Evolutionary conservation across 2,113 vertebrate genomes (phyloP).

Genomic region (Carassius auratus): DNA sequence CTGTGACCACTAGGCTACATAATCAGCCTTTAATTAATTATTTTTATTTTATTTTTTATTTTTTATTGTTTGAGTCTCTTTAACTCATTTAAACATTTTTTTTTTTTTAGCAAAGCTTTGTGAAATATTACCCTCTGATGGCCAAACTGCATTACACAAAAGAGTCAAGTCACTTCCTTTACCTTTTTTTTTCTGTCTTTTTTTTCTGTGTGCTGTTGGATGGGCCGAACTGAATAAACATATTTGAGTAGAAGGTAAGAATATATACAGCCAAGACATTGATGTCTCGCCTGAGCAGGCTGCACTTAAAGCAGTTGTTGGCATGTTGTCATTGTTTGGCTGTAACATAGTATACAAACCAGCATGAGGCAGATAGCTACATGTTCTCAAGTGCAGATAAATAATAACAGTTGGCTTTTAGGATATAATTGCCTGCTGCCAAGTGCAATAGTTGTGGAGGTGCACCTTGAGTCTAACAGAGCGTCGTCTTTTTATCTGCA

Average conservation of each 20-base stretch:
- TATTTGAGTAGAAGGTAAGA: constrained; percentile 90
- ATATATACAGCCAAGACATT: constrained; percentile 31
- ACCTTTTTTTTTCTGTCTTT: constrained; percentile 56
- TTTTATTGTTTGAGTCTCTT: too few relatives aligned
- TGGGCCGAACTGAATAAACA: constrained; percentile 80
- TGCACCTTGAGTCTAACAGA: background rate
- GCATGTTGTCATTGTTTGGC: constrained; percentile 37
- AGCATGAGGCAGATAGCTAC: constrained; percentile 25
- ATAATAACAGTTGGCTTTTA: background rate
- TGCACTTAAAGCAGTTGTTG: background rate
- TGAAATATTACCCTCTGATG: constrained; percentile 59
- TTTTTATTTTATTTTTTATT: too few relatives aligned
- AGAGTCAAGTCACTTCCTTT: background rate
- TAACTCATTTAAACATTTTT: too few relatives aligned
- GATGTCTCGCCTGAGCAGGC: constrained; percentile 39
- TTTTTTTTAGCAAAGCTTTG: too few relatives aligned
- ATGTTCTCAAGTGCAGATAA: background rate
- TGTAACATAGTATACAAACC: background rate
- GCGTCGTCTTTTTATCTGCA: background rate
- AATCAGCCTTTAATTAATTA: too few relatives aligned
- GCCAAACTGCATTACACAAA: constrained; percentile 5
- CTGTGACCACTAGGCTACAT: constrained; percentile 16
- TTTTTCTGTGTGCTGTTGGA: constrained; percentile 69
- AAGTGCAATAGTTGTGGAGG: background rate
- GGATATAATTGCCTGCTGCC: background rate